Percentiles rank a stretch among this genome's conserved stretches.
Conservation (phyloP, 2,797 vertebrate species). For the Oreochromis grahami region DNA sequence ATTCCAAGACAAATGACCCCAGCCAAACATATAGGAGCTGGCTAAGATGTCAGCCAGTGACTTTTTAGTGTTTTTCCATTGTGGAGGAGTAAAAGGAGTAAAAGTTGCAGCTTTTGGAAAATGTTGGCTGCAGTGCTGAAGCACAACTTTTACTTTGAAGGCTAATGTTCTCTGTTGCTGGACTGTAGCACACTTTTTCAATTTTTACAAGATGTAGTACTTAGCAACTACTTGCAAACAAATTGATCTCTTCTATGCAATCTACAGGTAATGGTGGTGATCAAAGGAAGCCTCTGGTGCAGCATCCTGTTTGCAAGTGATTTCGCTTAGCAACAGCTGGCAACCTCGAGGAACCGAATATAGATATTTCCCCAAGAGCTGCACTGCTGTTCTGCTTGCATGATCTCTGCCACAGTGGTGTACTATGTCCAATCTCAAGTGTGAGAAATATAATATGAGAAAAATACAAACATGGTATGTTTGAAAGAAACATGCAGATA, state of each 20-base stretch:
- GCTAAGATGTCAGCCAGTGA: neutral
- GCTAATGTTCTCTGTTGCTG: neutral
- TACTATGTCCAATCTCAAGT: neutral
- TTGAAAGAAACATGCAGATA: neutral
- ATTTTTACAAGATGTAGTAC: fast-evolving
- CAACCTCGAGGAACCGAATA: neutral
- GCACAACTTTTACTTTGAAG: neutral
- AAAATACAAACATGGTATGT: neutral
- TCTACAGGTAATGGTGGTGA: neutral
- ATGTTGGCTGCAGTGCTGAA: neutral
- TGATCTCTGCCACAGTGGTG: neutral
- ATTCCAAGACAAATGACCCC: neutral
- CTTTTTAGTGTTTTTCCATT: neutral
- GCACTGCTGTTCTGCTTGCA: neutral
- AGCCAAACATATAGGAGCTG: neutral
- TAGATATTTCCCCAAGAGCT: neutral
- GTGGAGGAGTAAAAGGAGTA: neutral
- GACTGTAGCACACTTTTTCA: neutral
- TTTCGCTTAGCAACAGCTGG: fast-evolving
- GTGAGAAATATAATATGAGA: neutral
- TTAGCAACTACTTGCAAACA: neutral
- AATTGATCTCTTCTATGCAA: neutral
- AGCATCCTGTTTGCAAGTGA: fast-evolving
- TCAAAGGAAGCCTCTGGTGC: neutral
- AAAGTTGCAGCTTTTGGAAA: neutral